Evolutionary conservation across 2,113 vertebrate species (phyloP).

Genomic region (Mirza zaza): DNA sequence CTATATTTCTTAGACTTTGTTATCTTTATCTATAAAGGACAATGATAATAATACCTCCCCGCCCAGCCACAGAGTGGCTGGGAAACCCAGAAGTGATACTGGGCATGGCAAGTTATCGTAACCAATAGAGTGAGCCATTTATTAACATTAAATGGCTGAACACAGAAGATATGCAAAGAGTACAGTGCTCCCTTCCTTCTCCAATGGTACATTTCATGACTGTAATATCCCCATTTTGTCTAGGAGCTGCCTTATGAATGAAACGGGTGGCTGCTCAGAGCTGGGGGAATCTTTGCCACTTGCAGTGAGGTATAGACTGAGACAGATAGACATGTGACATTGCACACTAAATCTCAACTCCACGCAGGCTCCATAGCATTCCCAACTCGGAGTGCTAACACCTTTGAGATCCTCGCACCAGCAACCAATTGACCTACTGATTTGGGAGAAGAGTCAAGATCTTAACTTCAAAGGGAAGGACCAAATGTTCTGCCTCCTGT

Average conservation of each 20-base stretch:
- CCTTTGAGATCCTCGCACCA: background rate
- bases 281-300: background rate
- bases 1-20: background rate
- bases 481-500: background rate
- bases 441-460: background rate
- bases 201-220: background rate
- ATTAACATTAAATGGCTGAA: background rate
- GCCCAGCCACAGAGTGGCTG: background rate
- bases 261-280: background rate
- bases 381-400: background rate
- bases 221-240: background rate
- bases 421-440: background rate
- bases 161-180: background rate
- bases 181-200: background rate
- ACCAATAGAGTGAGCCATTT: background rate
- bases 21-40: background rate
- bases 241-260: background rate
- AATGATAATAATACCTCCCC: background rate
- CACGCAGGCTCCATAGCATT: background rate
- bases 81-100: background rate
- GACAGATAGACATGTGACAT: background rate
- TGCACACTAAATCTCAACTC: background rate
- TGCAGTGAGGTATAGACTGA: background rate
- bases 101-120: background rate
- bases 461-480: slow-evolving; percentile 43